A percentile compares a stretch with the other conserved stretches of the same genome.
These are phyloP conservation scores for Holocentrus rufus DNA, from an alignment of 2,797 vertebrate species.

Conservation along the genomic window DNA sequence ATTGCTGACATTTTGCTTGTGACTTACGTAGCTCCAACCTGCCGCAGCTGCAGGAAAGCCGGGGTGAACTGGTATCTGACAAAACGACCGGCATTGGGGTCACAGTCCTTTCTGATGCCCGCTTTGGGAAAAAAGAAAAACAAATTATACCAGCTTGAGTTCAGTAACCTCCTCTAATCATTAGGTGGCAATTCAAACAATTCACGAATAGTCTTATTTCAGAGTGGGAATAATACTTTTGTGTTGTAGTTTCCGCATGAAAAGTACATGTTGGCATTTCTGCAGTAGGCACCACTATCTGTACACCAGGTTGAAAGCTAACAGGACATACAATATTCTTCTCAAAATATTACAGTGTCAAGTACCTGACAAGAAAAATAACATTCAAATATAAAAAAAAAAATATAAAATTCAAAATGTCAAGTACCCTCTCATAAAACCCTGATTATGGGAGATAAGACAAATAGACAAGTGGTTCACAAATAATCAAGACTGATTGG, in stretches of 20 bases:
- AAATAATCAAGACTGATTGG: not conserved
- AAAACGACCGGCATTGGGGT: constrained; percentile 95
- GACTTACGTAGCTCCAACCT: constrained; percentile 98
- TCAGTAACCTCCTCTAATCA: constrained; percentile 3
- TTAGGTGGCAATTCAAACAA: not conserved
- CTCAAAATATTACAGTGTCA: not conserved
- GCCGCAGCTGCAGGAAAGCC: constrained; percentile 92
- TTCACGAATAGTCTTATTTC: not conserved
- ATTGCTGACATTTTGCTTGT: not conserved
- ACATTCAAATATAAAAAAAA: too few relatives aligned
- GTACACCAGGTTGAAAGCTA: not conserved
- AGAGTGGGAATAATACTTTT: not conserved
- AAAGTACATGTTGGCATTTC: not conserved
- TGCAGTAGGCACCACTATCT: not conserved
- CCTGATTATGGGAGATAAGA: not conserved
- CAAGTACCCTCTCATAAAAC: not conserved
- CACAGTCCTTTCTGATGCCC: constrained; percentile 87
- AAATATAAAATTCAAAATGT: not conserved
- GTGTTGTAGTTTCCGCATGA: not conserved
- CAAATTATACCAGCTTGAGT: constrained; percentile 4
- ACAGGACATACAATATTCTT: not conserved
- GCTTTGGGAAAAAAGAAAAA: constrained; percentile 53
- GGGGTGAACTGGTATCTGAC: constrained; percentile 98
- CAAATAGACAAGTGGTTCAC: not conserved
- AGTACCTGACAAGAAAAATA: not conserved